Evolutionary conservation across 2,113 vertebrate genomes (phyloP).

Genomic region (Ageneiosus marmoratus): DNA sequence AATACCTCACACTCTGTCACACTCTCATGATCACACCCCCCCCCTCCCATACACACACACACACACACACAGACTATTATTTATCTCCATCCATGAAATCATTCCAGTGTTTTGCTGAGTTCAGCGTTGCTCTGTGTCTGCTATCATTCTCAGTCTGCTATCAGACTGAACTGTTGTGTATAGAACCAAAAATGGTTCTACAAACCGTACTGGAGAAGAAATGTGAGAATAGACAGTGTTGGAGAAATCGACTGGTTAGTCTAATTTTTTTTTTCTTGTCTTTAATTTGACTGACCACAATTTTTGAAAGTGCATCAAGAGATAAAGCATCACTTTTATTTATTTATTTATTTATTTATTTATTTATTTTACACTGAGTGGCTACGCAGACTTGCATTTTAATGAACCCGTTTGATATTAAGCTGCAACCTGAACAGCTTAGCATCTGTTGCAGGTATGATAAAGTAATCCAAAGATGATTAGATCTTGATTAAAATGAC

Average conservation of each 20-base stretch:
- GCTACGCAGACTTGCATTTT: not conserved
- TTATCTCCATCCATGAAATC: not conserved
- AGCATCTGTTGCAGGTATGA: constrained; percentile 26
- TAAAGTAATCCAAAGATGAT: constrained; percentile 36
- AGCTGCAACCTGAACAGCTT: not conserved
- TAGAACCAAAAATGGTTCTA: not conserved
- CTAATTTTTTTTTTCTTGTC: not conserved
- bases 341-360: not conserved
- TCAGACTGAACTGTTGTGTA: not conserved
- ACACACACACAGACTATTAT: too few relatives aligned
- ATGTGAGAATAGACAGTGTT: not conserved
- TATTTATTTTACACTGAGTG: not conserved
- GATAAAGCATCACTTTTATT: not conserved
- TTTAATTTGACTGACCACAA: not conserved
- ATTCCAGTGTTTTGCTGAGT: not conserved
- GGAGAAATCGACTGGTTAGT: not conserved
- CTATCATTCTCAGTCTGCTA: not conserved
- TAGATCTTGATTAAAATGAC: constrained; percentile 38
- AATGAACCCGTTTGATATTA: constrained; percentile 13
- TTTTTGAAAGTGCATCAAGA: not conserved
- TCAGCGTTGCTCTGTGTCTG: not conserved
- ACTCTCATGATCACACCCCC: not conserved
- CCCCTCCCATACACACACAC: too few relatives aligned
- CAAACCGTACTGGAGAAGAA: not conserved
- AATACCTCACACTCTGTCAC: not conserved